Percentiles rank a stretch among this genome's conserved stretches.
phyloP scores from a whole-genome alignment of 2,113 vertebrate genomes.

The Trachemys scripta region DNA sequence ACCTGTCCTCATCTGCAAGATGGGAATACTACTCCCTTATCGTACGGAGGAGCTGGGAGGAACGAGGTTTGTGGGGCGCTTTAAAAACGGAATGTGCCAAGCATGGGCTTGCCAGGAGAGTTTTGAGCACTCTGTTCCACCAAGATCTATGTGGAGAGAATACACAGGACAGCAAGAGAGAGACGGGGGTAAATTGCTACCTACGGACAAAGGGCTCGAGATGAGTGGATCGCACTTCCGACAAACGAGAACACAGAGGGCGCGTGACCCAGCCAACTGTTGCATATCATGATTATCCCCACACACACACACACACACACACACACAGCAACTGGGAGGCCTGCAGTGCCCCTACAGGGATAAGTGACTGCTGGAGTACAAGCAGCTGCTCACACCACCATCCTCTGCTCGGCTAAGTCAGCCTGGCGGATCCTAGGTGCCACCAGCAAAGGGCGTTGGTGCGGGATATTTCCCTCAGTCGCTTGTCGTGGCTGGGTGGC shows the following conservation, averaged over 20 bases:
- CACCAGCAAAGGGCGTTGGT: not conserved
- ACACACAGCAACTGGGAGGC: not conserved
- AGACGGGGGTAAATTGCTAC: not conserved
- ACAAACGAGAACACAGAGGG: not conserved
- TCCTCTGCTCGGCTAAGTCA: too few relatives aligned
- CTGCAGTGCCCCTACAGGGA: not conserved
- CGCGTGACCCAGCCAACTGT: not conserved
- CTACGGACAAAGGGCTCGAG: not conserved
- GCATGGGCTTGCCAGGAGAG: not conserved
- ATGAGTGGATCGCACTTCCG: fast-evolving
- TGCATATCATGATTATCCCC: not conserved
- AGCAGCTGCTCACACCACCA: not conserved
- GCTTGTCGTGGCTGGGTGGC: not conserved
- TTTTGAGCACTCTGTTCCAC: not conserved
- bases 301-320: too few relatives aligned
- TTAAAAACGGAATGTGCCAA: not conserved
- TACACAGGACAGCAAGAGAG: not conserved
- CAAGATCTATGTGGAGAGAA: not conserved
- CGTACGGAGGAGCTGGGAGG: conserved; percentile 40
- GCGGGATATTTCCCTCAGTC: too few relatives aligned
- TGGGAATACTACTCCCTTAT: conserved; percentile 52
- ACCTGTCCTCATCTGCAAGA: conserved; percentile 61
- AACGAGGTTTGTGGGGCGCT: not conserved
- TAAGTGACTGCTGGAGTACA: not conserved
- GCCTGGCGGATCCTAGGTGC: not conserved